Base-by-base conservation (phyloP, 1,140 invertebrate species). In the Hylaeus anthracinus region DNA sequence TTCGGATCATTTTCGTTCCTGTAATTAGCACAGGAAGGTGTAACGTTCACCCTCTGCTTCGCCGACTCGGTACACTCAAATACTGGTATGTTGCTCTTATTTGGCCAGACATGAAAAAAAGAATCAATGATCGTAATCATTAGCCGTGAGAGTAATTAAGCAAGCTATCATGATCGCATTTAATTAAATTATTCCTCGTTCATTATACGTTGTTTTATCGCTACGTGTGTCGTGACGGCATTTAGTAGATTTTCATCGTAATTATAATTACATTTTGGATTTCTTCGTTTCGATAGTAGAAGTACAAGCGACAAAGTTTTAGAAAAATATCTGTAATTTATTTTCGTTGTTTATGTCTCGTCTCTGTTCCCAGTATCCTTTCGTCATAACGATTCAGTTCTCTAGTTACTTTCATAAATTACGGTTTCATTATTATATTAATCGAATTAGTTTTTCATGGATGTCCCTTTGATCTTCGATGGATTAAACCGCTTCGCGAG, bases 131-230 rank as follows among this genome's bases (percentile, higher is more conserved):
- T 51, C 9, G 45, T 26, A 66, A 66, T 26, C 45, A 26, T 48
- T 48, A 66, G 43, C 43, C 0, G 5, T 10, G n/a, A 12, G 64
- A 48, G 26, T 66, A 66, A 66, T 66, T 66, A 48, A 66, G 26
- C 43, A 48, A 45, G 43, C 15, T 66, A 45, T 66, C 64, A 26
- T 26, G 43, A 48, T 66, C 5, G n/a, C 45, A 66, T 51, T 66
- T 66, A 66, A 66, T 66, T 43, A 66, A 51, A 3, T 15, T 43
- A 43, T 64, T 64, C 43, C 39, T 37, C 61, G 61, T 41, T 64
- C 61, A 64, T 64, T 64, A 43, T 43, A 64, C 2, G 14, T 43
- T 15, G 5, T 15, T 64, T 43, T 14, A 64, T 64, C 3, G 41
- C 10, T 12, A 64, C 12, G 12, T 15, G 61, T 39, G 43, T 39